Evolutionary conservation across 2,113 vertebrate species (phyloP).

Genomic region (Vulpes lagopus): DNA sequence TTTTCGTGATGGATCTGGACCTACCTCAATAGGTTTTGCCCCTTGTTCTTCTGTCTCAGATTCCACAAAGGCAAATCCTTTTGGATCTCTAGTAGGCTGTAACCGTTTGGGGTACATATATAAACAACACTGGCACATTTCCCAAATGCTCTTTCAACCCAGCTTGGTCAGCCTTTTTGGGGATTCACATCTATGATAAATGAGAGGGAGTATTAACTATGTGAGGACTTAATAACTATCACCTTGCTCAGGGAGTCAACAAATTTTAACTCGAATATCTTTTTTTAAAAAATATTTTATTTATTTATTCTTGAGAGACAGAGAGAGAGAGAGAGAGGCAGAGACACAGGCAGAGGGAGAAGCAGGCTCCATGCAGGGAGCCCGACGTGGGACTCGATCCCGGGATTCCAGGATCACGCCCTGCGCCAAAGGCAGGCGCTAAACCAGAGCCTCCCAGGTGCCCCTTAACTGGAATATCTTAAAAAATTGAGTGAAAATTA

Average conservation of each 20-base stretch:
- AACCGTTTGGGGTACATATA: not conserved
- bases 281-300: too few species aligned
- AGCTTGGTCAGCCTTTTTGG: not conserved
- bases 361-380: too few species aligned
- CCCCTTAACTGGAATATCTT: not conserved
- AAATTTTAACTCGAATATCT: not conserved
- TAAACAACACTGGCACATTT: not conserved
- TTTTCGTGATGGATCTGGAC: slow-evolving; percentile 83
- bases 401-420: too few species aligned
- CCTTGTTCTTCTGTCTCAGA: not conserved
- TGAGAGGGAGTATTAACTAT: not conserved
- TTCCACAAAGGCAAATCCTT: not conserved
- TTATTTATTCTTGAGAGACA: too few species aligned
- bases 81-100: not conserved
- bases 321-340: too few species aligned
- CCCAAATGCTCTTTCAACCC: not conserved
- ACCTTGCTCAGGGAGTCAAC: not conserved
- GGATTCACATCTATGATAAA: not conserved
- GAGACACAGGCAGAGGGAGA: too few species aligned
- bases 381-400: too few species aligned
- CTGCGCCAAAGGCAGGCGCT: too few species aligned
- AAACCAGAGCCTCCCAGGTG: too few species aligned
- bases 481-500: not conserved
- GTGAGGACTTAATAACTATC: not conserved
- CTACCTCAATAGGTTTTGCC: not conserved